Evolutionary conservation across 2,888 invertebrate species (phyloP).

Genomic region (Flexamia atlantica): DNA sequence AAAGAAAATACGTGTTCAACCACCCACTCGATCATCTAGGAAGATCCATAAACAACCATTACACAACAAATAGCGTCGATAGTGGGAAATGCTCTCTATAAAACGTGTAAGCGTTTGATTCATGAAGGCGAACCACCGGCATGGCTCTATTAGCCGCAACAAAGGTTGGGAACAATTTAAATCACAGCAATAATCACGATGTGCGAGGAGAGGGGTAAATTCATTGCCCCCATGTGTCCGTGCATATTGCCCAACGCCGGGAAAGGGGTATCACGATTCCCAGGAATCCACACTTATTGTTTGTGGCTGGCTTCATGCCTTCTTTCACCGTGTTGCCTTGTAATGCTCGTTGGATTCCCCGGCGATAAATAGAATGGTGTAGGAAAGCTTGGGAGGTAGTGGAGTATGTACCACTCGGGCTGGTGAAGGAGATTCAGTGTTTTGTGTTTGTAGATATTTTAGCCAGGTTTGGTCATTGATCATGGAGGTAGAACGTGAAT

Average conservation of each 20-base stretch:
- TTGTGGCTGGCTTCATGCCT: constrained; percentile 38
- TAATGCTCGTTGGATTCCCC: constrained; percentile 2
- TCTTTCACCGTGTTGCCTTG: constrained; percentile 41
- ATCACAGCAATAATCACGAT: constrained; percentile 50
- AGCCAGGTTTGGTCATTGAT: too few species aligned
- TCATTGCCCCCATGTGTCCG: constrained; percentile 59
- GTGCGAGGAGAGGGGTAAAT: constrained; percentile 34
- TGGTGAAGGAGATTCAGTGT: too few species aligned
- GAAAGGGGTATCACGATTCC: constrained; percentile 56
- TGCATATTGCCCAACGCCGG: constrained; percentile 51
- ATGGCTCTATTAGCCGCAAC: constrained; percentile 47
- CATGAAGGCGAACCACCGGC: neutral
- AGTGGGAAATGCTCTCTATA: constrained; percentile 27
- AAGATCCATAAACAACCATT: constrained; percentile 18
- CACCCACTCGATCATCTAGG: neutral
- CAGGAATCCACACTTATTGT: constrained; percentile 60
- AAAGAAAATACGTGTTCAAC: too few species aligned
- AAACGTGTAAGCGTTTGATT: constrained; percentile 35
- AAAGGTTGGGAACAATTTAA: constrained; percentile 54
- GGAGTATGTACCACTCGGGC: too few species aligned
- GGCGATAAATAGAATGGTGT: neutral
- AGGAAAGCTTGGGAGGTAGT: neutral
- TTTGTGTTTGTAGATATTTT: too few species aligned
- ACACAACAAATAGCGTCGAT: neutral
- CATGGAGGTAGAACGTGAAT: too few species aligned